Evolutionary conservation across 1,140 invertebrate species (phyloP).

Genomic region (Calosoma granatense): DNA sequence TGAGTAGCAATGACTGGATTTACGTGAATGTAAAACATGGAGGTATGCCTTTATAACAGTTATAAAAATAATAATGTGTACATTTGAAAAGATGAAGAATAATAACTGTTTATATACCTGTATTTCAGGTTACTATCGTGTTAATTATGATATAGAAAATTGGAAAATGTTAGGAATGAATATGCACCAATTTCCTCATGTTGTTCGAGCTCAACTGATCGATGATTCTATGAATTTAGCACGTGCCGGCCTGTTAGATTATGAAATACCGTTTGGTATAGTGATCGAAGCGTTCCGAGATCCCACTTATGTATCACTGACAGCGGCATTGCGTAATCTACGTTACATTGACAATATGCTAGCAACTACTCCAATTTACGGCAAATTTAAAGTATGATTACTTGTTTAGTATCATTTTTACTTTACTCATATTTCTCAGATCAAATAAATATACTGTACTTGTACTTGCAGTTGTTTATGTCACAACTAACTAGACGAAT

Average conservation of each 20-base stretch:
- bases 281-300: conserved; percentile 53
- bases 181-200: conserved; percentile 45
- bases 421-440: neutral
- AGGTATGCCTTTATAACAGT: conserved; percentile 34
- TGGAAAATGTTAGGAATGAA: conserved; percentile 57
- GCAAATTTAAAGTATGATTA: conserved; percentile 41
- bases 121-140: conserved; percentile 64
- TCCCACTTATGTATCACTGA: conserved; percentile 55
- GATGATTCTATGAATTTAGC: conserved; percentile 69
- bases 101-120: conserved; percentile 4
- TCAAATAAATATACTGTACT: too few relatives aligned
- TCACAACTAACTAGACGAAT: conserved; percentile 42
- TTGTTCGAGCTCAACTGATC: conserved; percentile 70
- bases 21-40: conserved; percentile 50
- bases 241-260: conserved; percentile 53
- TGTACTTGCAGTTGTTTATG: conserved; percentile 43
- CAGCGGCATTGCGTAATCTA: conserved; percentile 48
- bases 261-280: conserved; percentile 51
- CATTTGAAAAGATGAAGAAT: conserved; percentile 4
- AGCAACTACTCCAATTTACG: conserved; percentile 39
- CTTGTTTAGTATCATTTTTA: neutral
- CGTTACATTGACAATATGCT: conserved; percentile 41
- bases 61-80: conserved; percentile 3
- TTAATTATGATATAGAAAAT: conserved; percentile 72
- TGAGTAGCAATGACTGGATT: conserved; percentile 42